A percentile compares a stretch with the other conserved stretches of the same genome.
These are phyloP conservation scores for Drosophila atripex DNA, from an alignment of 2,888 invertebrate genomes.

Conservation along the genomic window DNA sequence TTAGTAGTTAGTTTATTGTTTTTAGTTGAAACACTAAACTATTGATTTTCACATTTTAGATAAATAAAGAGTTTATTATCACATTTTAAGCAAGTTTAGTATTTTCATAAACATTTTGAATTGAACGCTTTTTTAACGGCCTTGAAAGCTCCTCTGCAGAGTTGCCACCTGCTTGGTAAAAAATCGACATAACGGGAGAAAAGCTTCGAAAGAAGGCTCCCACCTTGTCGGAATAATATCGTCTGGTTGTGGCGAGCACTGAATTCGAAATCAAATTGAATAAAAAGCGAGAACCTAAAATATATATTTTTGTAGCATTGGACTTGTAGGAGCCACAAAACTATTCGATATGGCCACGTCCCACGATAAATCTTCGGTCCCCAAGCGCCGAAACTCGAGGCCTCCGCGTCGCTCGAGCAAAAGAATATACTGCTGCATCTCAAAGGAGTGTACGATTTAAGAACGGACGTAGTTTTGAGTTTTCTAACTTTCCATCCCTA, in stretches of 20 bases:
- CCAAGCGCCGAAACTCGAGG: background rate
- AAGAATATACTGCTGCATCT: constrained; percentile 46
- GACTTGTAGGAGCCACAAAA: background rate
- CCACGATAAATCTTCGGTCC: background rate
- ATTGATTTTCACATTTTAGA: background rate
- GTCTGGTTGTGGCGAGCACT: background rate
- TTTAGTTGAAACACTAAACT: too few species aligned
- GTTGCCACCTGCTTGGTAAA: constrained; percentile 24
- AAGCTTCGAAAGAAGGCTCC: background rate
- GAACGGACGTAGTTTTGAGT: background rate
- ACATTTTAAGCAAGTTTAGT: background rate
- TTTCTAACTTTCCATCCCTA: too few species aligned
- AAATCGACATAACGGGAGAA: background rate
- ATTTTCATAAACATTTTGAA: background rate
- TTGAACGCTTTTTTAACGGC: background rate
- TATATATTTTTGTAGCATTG: background rate
- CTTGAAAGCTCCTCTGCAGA: background rate
- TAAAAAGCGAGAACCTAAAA: background rate
- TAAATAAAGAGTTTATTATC: background rate
- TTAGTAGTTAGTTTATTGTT: too few species aligned
- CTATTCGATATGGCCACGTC: background rate
- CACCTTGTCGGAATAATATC: background rate
- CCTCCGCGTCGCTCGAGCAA: background rate
- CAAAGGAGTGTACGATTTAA: constrained; percentile 54
- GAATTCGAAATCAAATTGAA: background rate